phyloP scores from a whole-genome alignment of 2,113 vertebrate species.

The Mirza zaza region DNA sequence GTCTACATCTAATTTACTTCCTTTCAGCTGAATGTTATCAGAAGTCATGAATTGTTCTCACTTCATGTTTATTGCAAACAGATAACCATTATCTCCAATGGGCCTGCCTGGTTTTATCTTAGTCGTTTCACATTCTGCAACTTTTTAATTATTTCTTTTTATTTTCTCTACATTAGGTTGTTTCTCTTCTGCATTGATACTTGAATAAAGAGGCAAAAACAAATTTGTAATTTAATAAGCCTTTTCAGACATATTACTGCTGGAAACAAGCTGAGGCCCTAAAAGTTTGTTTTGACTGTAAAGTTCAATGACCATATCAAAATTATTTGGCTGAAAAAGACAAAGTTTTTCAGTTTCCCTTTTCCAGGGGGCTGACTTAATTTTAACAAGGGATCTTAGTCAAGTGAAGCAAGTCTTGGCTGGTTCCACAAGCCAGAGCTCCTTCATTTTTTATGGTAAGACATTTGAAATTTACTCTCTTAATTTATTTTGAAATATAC shows the following conservation, averaged over 20 bases:
- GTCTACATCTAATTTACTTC: constrained; percentile 80
- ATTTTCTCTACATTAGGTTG: constrained; percentile 48
- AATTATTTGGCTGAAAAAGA: neutral
- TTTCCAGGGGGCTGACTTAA: neutral
- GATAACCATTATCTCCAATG: constrained; percentile 78
- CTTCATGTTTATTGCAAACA: constrained; percentile 79
- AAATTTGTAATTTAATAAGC: neutral
- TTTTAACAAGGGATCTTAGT: neutral
- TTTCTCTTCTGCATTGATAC: constrained; percentile 34
- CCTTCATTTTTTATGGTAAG: neutral
- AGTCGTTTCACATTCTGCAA: constrained; percentile 65
- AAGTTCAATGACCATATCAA: constrained; percentile 42
- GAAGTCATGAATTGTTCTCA: constrained; percentile 77
- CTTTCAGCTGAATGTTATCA: constrained; percentile 79
- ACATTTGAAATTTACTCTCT: neutral
- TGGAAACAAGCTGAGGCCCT: neutral
- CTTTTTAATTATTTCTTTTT: constrained; percentile 79
- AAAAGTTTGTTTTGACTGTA: constrained; percentile 14
- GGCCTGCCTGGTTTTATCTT: constrained; percentile 77
- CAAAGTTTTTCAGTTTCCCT: neutral
- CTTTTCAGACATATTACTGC: constrained; percentile 6
- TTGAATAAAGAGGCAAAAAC: constrained; percentile 47
- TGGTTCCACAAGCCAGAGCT: neutral
- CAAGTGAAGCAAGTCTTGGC: neutral
- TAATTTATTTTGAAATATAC: neutral